Evolutionary conservation across 2,797 vertebrate genomes (phyloP).

Genomic region (Enteromius argenteus): DNA sequence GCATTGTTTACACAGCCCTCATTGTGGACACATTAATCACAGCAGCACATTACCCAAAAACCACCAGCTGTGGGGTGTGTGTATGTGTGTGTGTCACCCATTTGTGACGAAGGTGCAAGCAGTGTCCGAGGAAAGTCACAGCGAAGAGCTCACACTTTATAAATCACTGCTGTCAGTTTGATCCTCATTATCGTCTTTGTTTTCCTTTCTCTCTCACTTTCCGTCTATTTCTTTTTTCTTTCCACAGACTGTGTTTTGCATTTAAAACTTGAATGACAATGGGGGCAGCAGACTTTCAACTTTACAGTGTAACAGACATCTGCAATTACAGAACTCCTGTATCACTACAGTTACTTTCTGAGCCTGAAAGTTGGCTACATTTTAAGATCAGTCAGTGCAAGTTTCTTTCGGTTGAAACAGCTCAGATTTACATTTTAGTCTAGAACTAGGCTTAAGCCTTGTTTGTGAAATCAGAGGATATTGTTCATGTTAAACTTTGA

Average conservation of each 20-base stretch:
- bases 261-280: conserved; percentile 10
- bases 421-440: too few species aligned
- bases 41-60: conserved; percentile 44
- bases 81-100: conserved; percentile 16
- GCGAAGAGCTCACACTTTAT: conserved; percentile 37
- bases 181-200: conserved; percentile 37
- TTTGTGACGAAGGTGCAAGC: conserved; percentile 20
- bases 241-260: conserved; percentile 7
- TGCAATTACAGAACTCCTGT: not conserved
- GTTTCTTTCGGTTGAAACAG: too few species aligned
- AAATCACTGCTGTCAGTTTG: conserved; percentile 45
- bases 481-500: too few species aligned
- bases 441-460: too few species aligned
- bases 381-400: too few species aligned
- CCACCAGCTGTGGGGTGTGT: conserved; percentile 43
- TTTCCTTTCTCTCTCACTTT: not conserved
- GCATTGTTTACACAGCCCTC: conserved; percentile 48
- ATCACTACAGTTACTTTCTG: too few species aligned
- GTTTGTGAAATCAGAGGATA: too few species aligned
- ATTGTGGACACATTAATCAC: conserved; percentile 55
- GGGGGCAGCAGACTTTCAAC: not conserved
- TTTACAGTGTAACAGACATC: not conserved
- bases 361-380: too few species aligned
- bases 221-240: not conserved
- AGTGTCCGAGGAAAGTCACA: conserved; percentile 46